phyloP scores from a whole-genome alignment of 35 echinoderm and acorn worm species.

The Diadema setosum region DNA sequence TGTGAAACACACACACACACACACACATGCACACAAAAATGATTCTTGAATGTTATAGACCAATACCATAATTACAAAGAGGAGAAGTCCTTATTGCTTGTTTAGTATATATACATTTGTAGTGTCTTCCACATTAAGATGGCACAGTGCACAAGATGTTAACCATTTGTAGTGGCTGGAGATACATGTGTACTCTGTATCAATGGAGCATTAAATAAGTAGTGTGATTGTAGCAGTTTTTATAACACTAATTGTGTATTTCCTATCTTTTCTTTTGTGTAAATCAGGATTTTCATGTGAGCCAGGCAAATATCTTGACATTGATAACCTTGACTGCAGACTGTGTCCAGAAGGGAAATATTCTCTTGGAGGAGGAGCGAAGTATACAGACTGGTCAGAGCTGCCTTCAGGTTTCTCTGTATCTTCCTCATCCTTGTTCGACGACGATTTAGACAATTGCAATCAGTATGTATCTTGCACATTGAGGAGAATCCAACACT shows the following conservation, averaged over 20 bases:
- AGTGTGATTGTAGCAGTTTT: too few species aligned
- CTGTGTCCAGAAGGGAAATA: constrained; percentile 58
- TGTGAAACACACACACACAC: too few species aligned
- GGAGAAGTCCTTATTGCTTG: neutral
- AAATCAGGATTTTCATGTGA: constrained; percentile 80
- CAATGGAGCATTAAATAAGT: neutral
- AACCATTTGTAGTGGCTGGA: neutral
- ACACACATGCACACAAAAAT: too few species aligned
- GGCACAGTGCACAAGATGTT: neutral
- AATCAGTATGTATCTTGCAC: constrained; percentile 17
- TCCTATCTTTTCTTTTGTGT: neutral
- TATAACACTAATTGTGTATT: neutral
- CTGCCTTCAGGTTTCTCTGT: constrained; percentile 69
- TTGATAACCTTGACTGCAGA: constrained; percentile 47
- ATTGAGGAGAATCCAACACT: too few species aligned
- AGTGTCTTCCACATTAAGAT: neutral
- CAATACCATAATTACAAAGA: too few species aligned
- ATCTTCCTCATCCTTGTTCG: neutral
- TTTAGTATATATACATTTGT: neutral
- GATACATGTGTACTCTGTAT: too few species aligned
- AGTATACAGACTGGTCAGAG: constrained; percentile 74
- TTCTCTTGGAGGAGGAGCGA: constrained; percentile 83
- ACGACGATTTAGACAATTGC: neutral
- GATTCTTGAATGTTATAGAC: too few species aligned
- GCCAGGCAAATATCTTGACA: constrained; percentile 73